These are phyloP conservation scores for Gadopsis bispinosus DNA, from an alignment of 2,797 vertebrate genomes.

Conservation along the genomic window DNA sequence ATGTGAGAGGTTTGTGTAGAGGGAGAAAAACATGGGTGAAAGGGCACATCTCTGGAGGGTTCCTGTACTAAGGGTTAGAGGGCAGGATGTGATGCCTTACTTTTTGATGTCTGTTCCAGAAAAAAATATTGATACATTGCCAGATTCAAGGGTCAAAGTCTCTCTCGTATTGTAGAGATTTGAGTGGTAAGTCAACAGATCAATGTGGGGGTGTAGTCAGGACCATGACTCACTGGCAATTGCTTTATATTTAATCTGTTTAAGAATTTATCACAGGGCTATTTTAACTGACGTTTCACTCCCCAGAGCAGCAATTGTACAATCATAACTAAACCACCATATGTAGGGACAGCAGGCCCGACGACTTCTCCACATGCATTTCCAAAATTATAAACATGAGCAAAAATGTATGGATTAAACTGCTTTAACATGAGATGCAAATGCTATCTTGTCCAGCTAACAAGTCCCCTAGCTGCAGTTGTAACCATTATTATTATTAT, in stretches of 20 bases:
- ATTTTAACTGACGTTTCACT: not conserved
- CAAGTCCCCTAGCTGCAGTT: too few species aligned
- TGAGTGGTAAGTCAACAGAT: too few species aligned
- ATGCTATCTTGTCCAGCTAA: not conserved
- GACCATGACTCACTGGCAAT: not conserved
- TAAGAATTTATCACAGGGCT: not conserved
- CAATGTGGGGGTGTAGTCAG: not conserved
- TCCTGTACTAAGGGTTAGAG: constrained; percentile 1
- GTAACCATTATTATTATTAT: not conserved
- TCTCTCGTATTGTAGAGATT: not conserved
- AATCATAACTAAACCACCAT: not conserved
- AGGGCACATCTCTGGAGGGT: not conserved
- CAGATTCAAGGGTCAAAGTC: not conserved
- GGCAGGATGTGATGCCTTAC: not conserved
- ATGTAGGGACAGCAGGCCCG: not conserved
- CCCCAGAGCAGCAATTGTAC: not conserved
- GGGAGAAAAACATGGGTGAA: not conserved
- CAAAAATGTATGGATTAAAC: too few species aligned
- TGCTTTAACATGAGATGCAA: not conserved
- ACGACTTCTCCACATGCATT: not conserved
- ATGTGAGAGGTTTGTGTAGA: constrained; percentile 8
- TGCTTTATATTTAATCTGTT: not conserved
- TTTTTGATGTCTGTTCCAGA: not conserved
- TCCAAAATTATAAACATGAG: too few species aligned
- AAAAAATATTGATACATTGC: not conserved